phyloP scores from a whole-genome alignment of 2,113 vertebrate species.

The Ciconia stormi region DNA sequence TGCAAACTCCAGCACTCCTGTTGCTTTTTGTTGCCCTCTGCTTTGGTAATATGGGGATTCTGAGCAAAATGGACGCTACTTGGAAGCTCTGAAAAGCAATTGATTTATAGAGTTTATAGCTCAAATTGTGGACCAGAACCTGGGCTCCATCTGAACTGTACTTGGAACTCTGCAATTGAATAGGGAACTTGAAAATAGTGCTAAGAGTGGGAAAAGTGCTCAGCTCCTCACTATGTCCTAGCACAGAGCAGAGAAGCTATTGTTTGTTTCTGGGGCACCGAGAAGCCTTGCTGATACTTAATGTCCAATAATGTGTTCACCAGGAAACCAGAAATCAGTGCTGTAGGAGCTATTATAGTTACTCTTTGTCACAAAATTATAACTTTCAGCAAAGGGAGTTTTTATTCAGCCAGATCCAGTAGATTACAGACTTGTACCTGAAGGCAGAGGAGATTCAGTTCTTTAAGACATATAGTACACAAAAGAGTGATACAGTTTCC shows the following conservation, averaged over 20 bases:
- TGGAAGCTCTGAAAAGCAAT: background rate
- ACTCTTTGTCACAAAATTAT: background rate
- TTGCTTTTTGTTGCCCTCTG: background rate
- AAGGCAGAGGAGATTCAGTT: background rate
- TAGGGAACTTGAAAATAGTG: background rate
- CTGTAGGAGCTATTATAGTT: background rate
- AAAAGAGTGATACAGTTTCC: background rate
- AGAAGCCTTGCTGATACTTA: background rate
- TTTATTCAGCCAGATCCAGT: background rate
- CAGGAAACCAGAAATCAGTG: background rate
- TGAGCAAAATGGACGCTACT: background rate
- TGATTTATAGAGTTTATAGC: background rate
- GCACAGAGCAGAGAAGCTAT: background rate
- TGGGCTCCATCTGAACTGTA: background rate
- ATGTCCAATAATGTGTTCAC: background rate
- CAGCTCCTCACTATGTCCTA: background rate
- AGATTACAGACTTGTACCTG: background rate
- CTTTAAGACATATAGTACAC: background rate
- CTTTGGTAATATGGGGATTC: background rate
- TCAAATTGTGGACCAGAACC: background rate
- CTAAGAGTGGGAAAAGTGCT: background rate
- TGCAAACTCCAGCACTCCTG: background rate
- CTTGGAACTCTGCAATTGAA: background rate
- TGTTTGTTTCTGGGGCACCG: background rate
- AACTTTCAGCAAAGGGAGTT: background rate